A percentile compares a stretch with the other conserved stretches of the same genome.
These are phyloP conservation scores for Lepidurus packardi DNA, from an alignment of 1,140 invertebrate genomes.

Conservation along the genomic window DNA sequence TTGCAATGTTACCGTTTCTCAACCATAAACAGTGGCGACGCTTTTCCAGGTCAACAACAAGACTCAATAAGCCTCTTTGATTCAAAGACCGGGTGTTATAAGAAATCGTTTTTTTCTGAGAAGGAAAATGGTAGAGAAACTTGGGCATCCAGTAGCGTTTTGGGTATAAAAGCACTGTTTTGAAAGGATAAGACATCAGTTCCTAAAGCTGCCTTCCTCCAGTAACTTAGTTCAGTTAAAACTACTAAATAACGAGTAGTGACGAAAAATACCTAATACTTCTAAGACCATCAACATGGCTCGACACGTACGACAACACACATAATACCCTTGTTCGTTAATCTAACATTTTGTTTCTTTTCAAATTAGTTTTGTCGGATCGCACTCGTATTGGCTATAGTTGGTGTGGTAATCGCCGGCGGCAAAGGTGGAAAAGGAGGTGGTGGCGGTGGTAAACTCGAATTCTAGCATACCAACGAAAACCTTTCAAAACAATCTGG, in stretches of 20 bases:
- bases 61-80: neutral
- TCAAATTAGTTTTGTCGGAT: neutral
- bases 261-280: neutral
- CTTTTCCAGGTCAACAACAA: neutral
- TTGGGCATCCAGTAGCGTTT: neutral
- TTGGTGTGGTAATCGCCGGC: neutral
- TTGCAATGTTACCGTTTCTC: conserved; percentile 4
- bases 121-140: neutral
- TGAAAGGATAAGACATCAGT: neutral
- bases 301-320: neutral
- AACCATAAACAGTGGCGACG: neutral
- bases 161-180: neutral
- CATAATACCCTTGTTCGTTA: neutral
- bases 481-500: neutral
- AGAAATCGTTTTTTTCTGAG: neutral
- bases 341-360: neutral
- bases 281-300: neutral
- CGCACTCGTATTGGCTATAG: neutral
- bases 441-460: neutral
- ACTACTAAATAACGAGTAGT: no score
- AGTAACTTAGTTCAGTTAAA: neutral
- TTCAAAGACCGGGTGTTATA: neutral
- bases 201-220: conserved; percentile 6
- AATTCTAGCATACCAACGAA: neutral
- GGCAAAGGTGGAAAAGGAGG: neutral